Percentiles rank a stretch among this genome's conserved stretches.
phyloP scores from a whole-genome alignment of 2,797 vertebrate genomes.

The Halcyon leucocephala region DNA sequence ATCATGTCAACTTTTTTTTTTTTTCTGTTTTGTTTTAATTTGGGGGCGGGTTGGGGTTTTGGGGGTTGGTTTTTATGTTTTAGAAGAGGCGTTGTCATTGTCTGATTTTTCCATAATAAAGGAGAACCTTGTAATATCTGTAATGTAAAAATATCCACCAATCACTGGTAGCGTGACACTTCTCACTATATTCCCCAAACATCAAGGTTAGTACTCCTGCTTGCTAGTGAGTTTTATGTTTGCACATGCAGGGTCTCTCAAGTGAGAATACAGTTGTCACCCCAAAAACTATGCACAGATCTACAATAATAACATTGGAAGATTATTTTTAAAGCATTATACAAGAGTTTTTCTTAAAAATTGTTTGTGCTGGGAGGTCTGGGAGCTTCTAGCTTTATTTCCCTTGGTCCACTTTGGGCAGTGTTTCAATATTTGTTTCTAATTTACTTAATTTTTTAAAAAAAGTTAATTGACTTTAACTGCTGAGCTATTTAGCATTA shows the following conservation, averaged over 20 bases:
- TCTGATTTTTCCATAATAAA: neutral
- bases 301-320: neutral
- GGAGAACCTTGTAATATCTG: neutral
- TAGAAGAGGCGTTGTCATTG: neutral
- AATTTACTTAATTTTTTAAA: neutral
- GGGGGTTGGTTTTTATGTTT: neutral
- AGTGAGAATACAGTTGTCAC: fast-evolving
- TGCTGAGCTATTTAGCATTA: neutral
- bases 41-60: no score
- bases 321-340: neutral
- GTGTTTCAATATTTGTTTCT: neutral
- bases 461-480: neutral
- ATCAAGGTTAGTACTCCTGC: neutral
- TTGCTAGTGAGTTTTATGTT: neutral
- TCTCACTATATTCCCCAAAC: neutral
- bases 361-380: neutral
- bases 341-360: neutral
- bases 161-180: neutral
- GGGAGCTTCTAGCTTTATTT: neutral
- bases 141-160: neutral
- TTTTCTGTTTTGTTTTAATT: neutral
- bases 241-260: neutral
- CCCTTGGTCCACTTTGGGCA: neutral
- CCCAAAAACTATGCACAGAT: neutral
- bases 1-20: neutral